A percentile compares a stretch with the other conserved stretches of the same genome.
Conservation (phyloP, 2,113 vertebrate genomes). For the Spheniscus mendiculus region DNA sequence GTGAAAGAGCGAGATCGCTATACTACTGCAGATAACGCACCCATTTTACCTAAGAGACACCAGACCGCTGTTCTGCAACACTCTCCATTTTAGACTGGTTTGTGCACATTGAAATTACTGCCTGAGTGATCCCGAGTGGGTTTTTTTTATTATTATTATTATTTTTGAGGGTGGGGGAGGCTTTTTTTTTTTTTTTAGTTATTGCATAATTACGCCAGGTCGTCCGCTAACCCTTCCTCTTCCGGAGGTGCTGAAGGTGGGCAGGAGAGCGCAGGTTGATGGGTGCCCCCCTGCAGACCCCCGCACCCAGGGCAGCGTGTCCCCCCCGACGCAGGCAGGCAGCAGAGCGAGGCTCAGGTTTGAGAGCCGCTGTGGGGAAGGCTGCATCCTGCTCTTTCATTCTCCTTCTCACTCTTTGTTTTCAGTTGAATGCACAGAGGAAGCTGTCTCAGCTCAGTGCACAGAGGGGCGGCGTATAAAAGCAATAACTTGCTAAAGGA, state of each 20-base stretch:
- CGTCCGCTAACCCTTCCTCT: background rate
- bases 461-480: conserved; percentile 35
- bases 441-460: conserved; percentile 64
- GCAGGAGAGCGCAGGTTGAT: accelerated
- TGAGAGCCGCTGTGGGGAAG: background rate
- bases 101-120: background rate
- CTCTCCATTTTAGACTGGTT: conserved; percentile 25
- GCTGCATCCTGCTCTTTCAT: background rate
- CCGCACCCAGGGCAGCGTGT: background rate
- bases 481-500: conserved; percentile 40
- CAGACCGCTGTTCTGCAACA: background rate
- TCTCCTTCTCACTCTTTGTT: conserved; percentile 69
- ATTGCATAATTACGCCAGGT: background rate
- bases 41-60: conserved; percentile 19
- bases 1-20: background rate
- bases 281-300: background rate
- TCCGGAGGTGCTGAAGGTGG: background rate
- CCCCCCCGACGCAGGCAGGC: background rate
- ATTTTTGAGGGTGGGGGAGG: too few species aligned
- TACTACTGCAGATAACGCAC: background rate
- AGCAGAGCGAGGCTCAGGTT: background rate
- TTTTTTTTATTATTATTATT: background rate
- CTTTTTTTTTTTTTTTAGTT: background rate
- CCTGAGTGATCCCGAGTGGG: background rate
- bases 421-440: conserved; percentile 60